Evolutionary conservation across 2,113 vertebrate genomes (phyloP).

Genomic region (Thryonomys swinderianus): DNA sequence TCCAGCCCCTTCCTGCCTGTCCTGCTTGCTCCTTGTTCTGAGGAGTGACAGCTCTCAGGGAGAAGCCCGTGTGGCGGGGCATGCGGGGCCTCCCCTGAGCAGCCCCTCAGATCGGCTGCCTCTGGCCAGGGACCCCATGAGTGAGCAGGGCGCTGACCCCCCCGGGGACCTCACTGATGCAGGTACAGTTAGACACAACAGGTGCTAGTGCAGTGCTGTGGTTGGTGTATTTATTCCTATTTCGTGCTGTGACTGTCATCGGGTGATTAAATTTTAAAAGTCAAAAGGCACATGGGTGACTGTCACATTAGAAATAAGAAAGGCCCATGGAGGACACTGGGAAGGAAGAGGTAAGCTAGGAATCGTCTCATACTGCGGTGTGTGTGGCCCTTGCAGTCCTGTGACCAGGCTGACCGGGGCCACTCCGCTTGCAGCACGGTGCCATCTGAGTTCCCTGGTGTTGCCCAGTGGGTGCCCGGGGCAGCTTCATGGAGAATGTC

Average conservation of each 20-base stretch:
- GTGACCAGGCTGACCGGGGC: no score
- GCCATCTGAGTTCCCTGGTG: not conserved
- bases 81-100: not conserved
- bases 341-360: not conserved
- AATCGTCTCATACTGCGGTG: not conserved
- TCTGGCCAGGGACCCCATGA: not conserved
- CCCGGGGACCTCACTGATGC: not conserved
- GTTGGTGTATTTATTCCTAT: not conserved
- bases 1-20: no score
- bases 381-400: not conserved
- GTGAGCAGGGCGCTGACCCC: not conserved
- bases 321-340: not conserved
- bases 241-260: not conserved
- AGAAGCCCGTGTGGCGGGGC: not conserved
- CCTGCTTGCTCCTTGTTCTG: not conserved
- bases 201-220: not conserved
- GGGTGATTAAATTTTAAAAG: not conserved
- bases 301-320: not conserved
- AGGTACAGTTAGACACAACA: not conserved
- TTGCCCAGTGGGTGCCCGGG: not conserved
- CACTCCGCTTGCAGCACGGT: no score
- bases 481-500: not conserved
- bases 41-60: no score
- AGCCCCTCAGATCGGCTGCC: not conserved
- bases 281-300: not conserved